Evolutionary conservation across 2,113 vertebrate species (phyloP), one percentile per base, ranked within the genome.

Genomic region (Oreochromis tanganicae): DNA sequence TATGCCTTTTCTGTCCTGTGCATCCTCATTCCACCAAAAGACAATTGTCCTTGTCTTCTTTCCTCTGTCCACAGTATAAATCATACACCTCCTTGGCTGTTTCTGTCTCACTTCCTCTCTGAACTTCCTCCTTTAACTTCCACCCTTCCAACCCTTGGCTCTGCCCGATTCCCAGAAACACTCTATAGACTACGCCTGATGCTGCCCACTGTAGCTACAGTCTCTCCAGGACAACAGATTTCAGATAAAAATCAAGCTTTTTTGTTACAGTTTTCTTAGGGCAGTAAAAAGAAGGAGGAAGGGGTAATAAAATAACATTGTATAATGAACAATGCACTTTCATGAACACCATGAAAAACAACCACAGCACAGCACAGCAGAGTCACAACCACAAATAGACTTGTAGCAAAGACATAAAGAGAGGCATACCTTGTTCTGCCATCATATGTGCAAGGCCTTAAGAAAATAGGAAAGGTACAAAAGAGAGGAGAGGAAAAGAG

Each of bases 401-500:
- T 52, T 4, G 66, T 9, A n/a, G 43, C 86, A 17, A 90, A 59
- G 83, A 89, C 80, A 75, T 59, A 24, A 73, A 84, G 91, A 94
- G 89, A 91, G 7, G 95, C 97, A 93, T 99, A 99, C 98, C 98
- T 99, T 99, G 98, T 97, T 99, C 98, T 85, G 97, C 92, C 98
- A 99, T 98, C 97, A 99, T 97, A 92, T 99, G 98, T 92, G 98
- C 97, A 92, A 99, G 95, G 95, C 98, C 98, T 99, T 97, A 10
- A 94, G 71, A 73, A 73, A 80, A 43, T 7, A 34, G 84, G 24
- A 84, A 84, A 92, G 68, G 84, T n/a, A 90, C 1, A 66, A 87
- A 56, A 85, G 79, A 75, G 81, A 88, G 50, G 82, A 32, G 82
- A 48, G 68, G 73, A 46, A 71, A 38, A 91, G 52, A 78, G 34